A percentile compares a stretch with the other conserved stretches of the same genome.
Evolutionary conservation across 2,113 vertebrate species (phyloP).

Genomic region (Notarius quadriscutis): DNA sequence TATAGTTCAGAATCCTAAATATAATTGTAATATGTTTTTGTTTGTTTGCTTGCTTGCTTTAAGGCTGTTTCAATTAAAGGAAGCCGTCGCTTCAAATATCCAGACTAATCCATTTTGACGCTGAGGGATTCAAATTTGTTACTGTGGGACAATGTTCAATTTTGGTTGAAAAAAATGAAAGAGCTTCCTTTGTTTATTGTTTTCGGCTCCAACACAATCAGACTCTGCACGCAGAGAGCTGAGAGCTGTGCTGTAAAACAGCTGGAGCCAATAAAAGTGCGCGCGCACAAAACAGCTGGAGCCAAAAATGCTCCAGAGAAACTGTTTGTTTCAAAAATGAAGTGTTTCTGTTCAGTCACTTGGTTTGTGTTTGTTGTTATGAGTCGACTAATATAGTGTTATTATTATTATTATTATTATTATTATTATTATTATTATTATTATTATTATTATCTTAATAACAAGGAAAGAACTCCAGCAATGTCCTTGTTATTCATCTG

Average conservation of each 20-base stretch:
- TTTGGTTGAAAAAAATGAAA: neutral
- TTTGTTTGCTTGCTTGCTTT: too few species aligned
- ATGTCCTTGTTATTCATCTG: neutral
- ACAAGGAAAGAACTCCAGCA: neutral
- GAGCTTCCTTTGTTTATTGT: too few species aligned
- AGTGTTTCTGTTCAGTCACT: neutral
- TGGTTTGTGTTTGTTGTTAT: neutral
- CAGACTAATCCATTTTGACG: too few species aligned
- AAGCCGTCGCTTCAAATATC: too few species aligned
- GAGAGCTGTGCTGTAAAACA: too few species aligned
- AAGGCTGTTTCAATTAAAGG: too few species aligned
- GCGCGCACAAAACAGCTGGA: neutral
- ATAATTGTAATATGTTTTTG: neutral
- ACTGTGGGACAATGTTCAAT: neutral
- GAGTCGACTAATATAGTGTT: neutral
- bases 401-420: neutral
- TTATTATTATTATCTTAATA: neutral
- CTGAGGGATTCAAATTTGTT: neutral
- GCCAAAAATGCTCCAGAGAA: neutral
- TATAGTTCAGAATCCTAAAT: neutral
- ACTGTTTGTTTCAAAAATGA: neutral
- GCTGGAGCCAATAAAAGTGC: neutral
- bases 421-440: neutral
- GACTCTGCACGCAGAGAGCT: too few species aligned
- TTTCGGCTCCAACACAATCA: too few species aligned